These are phyloP conservation scores for Cabera pusaria DNA, from an alignment of 2,888 invertebrate species.

Conservation along the genomic window DNA sequence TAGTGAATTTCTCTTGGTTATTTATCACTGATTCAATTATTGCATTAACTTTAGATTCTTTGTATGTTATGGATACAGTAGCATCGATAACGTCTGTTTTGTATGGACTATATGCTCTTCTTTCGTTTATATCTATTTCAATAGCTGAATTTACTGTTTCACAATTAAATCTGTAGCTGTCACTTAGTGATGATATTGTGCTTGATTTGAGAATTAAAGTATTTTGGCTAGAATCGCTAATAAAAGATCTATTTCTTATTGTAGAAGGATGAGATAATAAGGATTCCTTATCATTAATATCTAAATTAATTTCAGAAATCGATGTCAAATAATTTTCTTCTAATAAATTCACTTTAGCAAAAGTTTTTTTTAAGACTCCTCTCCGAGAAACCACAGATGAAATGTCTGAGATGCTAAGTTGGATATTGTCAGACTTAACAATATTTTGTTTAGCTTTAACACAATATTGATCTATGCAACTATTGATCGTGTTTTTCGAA, in stretches of 20 bases:
- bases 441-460: slow-evolving; percentile 37
- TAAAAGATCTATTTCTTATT: slow-evolving; percentile 31
- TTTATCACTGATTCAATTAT: slow-evolving; percentile 17
- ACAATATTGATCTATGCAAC: slow-evolving; percentile 39
- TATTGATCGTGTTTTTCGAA: slow-evolving; percentile 27
- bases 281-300: slow-evolving; percentile 32
- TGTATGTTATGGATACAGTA: slow-evolving; percentile 49
- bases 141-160: slow-evolving; percentile 32
- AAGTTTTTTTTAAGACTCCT: slow-evolving; percentile 45
- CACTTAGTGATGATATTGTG: slow-evolving; percentile 30
- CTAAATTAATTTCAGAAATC: slow-evolving; percentile 14
- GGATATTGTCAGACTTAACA: slow-evolving; percentile 30
- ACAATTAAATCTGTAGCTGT: slow-evolving; percentile 24
- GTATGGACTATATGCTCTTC: too few species aligned
- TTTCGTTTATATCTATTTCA: too few species aligned
- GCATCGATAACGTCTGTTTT: slow-evolving; percentile 51
- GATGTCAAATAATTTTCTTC: slow-evolving; percentile 28
- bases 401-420: slow-evolving; percentile 17
- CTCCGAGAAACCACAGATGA: slow-evolving; percentile 43
- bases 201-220: slow-evolving; percentile 42
- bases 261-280: slow-evolving; percentile 34
- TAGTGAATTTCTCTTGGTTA: slow-evolving; percentile 25
- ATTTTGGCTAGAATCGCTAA: slow-evolving; percentile 46
- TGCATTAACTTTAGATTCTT: slow-evolving; percentile 24
- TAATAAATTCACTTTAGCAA: slow-evolving; percentile 50